Evolutionary conservation across 92 coral and sea anemone species (phyloP).

Genomic region (Zoanthus solanderi): DNA sequence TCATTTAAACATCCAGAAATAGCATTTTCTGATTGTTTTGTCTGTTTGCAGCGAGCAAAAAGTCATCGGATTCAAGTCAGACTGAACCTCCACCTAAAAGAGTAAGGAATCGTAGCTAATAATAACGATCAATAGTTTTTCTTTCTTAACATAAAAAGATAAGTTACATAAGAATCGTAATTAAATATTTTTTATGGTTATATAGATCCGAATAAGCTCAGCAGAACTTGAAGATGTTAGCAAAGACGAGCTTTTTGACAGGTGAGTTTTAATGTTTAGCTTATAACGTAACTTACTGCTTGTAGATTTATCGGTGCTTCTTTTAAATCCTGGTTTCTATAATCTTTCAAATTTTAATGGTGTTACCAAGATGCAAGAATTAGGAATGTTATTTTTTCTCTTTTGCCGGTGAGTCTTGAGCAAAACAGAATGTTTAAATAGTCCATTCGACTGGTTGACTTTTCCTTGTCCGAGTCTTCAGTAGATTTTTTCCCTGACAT

Average conservation of each 20-base stretch:
- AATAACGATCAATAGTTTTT: not conserved
- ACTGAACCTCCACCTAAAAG: slow-evolving; percentile 80
- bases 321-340: not conserved
- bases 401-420: not conserved
- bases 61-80: slow-evolving; percentile 66
- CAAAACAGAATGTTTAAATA: no score
- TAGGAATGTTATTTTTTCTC: not conserved
- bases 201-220: slow-evolving; percentile 75
- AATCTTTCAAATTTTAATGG: not conserved
- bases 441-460: no score
- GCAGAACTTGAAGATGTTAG: slow-evolving; percentile 76
- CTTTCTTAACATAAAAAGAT: not conserved
- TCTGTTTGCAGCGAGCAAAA: slow-evolving; percentile 71
- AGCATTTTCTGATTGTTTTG: slow-evolving; percentile 27
- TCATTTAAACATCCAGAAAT: not conserved
- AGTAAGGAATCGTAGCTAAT: slow-evolving; percentile 51
- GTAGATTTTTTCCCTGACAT: no score
- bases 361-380: not conserved
- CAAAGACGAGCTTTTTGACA: slow-evolving; percentile 66
- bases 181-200: not conserved
- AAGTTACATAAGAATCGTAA: not conserved
- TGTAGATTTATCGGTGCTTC: not conserved
- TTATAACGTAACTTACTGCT: not conserved
- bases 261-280: slow-evolving; percentile 60
- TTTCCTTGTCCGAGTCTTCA: no score